Evolutionary conservation across 2,797 vertebrate genomes (phyloP), one percentile per base, ranked within the genome.

Genomic region (Benthosema pterotum): DNA sequence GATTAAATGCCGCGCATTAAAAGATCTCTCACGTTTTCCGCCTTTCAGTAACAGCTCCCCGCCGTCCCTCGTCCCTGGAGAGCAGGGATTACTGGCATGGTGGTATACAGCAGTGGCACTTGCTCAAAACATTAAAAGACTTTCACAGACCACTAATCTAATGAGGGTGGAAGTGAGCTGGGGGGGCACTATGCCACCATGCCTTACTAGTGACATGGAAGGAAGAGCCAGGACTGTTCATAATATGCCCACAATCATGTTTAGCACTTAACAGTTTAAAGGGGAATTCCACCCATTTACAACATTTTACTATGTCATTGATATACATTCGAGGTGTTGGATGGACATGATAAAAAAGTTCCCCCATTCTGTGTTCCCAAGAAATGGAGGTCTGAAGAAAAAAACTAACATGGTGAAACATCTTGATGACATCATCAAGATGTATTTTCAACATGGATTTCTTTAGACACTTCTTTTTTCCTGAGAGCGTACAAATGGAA

Each of bases 111-210:
- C 88, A 92, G 91, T 85, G 88, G 84, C 86, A 87, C 84, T 86
- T 87, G 73, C 79, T 88, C 82, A 84, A 90, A 74, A 76, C 91
- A 91, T 91, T 86, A 91, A 89, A 90, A 91, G 88, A 89, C 87
- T 90, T 91, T 89, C 89, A 87, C 82, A 89, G 84, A 80, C 83
- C 67, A 69, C 84, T 90, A 89, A 91, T 91, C 88, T 89, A 89
- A 91, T 88, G 88, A 89, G 85, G 75, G 75, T 74, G 75, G 78
- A 69, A 64, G 57, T 60, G 72, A 63, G 50, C 15, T 43, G 52
- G 48, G 19, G 16, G 19, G 25, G 65, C 18, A n/a, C 17, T 77
- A 72, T 52, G 15, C 55, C 71, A 82, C 85, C 87, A n/a, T n/a
- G n/a, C n/a, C 84, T 69, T 52, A 72, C 55, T 57, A 69, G 70